Conservation (phyloP, 2,797 vertebrate species). For the Phrynocephalus guinanensis region DNA sequence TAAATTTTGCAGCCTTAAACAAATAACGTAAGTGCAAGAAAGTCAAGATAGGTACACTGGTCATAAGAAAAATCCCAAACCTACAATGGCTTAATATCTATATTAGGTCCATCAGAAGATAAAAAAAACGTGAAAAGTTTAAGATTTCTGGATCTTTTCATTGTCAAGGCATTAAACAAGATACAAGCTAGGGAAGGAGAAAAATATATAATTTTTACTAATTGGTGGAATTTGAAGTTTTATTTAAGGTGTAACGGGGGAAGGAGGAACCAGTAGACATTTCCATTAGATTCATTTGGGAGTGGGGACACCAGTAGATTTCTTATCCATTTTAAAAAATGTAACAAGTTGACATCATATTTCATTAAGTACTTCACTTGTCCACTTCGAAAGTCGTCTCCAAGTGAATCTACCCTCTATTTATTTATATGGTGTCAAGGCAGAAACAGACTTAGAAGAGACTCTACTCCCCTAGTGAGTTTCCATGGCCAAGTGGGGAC, state of each 20-base stretch:
- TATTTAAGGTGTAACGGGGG: neutral
- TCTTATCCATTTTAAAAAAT: neutral
- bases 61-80: neutral
- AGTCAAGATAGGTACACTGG: neutral
- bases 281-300: neutral
- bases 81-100: neutral
- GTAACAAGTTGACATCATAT: neutral
- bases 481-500: too few relatives aligned
- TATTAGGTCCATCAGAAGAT: neutral
- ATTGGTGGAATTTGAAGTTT: too few relatives aligned
- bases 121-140: neutral
- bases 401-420: neutral
- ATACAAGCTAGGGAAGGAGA: neutral
- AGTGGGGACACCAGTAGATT: neutral
- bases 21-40: neutral
- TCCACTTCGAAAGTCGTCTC: neutral
- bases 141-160: neutral
- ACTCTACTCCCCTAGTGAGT: too few relatives aligned
- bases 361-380: neutral
- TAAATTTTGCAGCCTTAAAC: neutral
- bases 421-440: too few relatives aligned
- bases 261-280: neutral
- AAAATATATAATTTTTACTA: neutral
- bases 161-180: neutral
- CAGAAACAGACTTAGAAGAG: too few relatives aligned